These are phyloP conservation scores for Monodelphis domestica DNA, from an alignment of 2,797 vertebrate species.

Conservation along the genomic window DNA sequence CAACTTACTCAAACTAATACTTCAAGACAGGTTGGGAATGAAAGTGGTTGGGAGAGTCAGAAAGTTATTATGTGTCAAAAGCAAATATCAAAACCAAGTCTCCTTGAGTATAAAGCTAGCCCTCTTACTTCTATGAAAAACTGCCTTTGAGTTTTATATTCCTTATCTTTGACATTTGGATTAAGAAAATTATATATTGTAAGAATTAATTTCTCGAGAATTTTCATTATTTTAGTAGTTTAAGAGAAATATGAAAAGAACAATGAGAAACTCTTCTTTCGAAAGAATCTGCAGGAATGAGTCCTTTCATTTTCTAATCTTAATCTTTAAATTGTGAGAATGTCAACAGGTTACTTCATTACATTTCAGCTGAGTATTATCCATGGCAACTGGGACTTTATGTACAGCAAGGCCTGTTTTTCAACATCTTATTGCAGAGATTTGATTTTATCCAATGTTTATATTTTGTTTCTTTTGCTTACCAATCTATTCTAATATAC, in stretches of 20 bases:
- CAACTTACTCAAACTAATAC: not conserved
- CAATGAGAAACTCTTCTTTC: not conserved
- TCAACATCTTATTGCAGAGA: not conserved
- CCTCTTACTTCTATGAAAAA: not conserved
- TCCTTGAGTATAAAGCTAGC: not conserved
- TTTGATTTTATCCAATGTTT: not conserved
- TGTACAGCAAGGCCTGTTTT: not conserved
- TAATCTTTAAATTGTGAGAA: not conserved
- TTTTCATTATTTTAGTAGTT: not conserved
- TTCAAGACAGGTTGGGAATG: not conserved
- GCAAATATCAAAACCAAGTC: not conserved
- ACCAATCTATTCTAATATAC: not conserved
- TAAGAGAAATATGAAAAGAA: not conserved
- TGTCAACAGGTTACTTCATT: not conserved
- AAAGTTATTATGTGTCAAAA: not conserved
- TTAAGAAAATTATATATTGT: not conserved
- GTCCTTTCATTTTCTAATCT: slow-evolving; percentile 22
- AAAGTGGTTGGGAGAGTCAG: not conserved
- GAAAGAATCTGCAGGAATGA: not conserved
- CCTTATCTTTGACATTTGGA: not conserved
- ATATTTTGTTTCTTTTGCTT: slow-evolving; percentile 5
- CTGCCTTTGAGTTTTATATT: not conserved
- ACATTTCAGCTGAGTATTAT: not conserved
- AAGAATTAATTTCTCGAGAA: not conserved
- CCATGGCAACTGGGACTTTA: not conserved